A percentile compares a stretch with the other conserved stretches of the same genome.
These are phyloP conservation scores for Prosopocoilus inquinatus DNA, from an alignment of 2,888 invertebrate genomes.

Conservation along the genomic window DNA sequence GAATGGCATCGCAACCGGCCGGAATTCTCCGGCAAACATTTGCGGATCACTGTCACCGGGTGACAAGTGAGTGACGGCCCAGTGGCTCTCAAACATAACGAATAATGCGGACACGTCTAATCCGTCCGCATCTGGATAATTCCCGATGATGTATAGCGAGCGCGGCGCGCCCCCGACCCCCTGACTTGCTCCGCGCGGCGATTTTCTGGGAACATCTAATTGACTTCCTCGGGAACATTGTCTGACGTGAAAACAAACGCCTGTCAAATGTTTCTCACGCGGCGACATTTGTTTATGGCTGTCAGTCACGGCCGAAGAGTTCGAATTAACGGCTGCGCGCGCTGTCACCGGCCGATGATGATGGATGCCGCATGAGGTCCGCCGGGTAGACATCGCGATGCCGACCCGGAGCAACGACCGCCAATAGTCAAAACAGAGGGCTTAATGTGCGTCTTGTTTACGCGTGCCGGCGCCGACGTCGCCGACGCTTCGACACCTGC, in stretches of 20 bases:
- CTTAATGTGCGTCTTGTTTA: slow-evolving; percentile 31
- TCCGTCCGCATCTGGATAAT: slow-evolving; percentile 29
- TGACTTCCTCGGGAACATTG: slow-evolving; percentile 1
- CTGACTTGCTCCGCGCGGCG: too few species aligned
- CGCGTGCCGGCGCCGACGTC: slow-evolving; percentile 32
- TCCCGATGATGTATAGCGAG: slow-evolving; percentile 29
- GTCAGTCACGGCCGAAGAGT: slow-evolving; percentile 23
- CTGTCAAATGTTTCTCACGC: slow-evolving; percentile 32
- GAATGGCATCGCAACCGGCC: slow-evolving; percentile 31
- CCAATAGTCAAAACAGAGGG: slow-evolving; percentile 29
- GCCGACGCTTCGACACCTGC: slow-evolving; percentile 36
- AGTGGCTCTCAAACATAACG: slow-evolving; percentile 30
- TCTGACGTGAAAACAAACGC: slow-evolving; percentile 31
- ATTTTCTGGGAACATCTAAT: not conserved
- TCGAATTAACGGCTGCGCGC: slow-evolving; percentile 30
- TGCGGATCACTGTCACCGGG: slow-evolving; percentile 36
- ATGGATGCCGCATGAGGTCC: slow-evolving; percentile 15
- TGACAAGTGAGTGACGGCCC: slow-evolving; percentile 37
- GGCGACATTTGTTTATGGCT: slow-evolving; percentile 26
- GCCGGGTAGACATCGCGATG: not conserved
- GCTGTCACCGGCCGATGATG: slow-evolving; percentile 24
- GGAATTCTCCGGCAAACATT: slow-evolving; percentile 35
- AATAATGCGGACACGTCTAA: slow-evolving; percentile 19
- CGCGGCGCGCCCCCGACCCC: slow-evolving; percentile 6
- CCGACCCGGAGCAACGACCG: slow-evolving; percentile 25